Conservation (phyloP, 2,797 vertebrate species). For the Phalloptychus januarius region DNA sequence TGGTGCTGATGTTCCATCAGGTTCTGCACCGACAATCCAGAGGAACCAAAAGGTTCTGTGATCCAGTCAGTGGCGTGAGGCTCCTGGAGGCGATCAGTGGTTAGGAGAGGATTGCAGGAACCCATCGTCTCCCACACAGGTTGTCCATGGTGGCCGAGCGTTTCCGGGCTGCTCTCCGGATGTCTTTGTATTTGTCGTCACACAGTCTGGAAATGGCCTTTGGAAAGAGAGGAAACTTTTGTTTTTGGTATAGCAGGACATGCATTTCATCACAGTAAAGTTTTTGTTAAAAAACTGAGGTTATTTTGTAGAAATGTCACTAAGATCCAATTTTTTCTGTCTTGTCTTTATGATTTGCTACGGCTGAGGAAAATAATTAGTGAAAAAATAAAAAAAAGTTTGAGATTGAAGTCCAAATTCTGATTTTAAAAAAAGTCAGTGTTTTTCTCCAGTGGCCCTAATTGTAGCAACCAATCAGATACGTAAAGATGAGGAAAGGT, state of each 20-base stretch:
- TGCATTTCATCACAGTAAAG: background rate
- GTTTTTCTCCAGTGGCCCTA: too few relatives aligned
- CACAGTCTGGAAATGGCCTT: slow-evolving; percentile 96
- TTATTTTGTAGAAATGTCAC: background rate
- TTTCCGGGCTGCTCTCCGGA: slow-evolving; percentile 86
- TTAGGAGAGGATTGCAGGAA: slow-evolving; percentile 94
- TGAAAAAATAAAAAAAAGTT: too few relatives aligned
- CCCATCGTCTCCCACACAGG: slow-evolving; percentile 89
- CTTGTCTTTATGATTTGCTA: background rate
- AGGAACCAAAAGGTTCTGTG: background rate
- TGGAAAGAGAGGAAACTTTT: slow-evolving; percentile 1
- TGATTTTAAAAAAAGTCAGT: too few relatives aligned
- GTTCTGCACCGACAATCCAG: background rate
- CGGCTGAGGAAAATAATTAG: too few relatives aligned
- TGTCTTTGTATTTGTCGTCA: slow-evolving; percentile 93
- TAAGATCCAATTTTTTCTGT: background rate
- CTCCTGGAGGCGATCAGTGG: slow-evolving; percentile 27
- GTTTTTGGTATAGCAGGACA: too few relatives aligned
- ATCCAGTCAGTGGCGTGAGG: background rate
- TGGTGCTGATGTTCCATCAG: background rate
- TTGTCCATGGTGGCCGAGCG: slow-evolving; percentile 93
- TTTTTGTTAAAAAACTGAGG: background rate
- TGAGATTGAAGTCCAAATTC: too few relatives aligned
- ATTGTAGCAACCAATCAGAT: background rate
- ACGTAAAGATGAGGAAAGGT: background rate